A percentile compares a stretch with the other conserved stretches of the same genome.
Conservation (phyloP, 2,888 invertebrate species). For the Tyria jacobaeae region DNA sequence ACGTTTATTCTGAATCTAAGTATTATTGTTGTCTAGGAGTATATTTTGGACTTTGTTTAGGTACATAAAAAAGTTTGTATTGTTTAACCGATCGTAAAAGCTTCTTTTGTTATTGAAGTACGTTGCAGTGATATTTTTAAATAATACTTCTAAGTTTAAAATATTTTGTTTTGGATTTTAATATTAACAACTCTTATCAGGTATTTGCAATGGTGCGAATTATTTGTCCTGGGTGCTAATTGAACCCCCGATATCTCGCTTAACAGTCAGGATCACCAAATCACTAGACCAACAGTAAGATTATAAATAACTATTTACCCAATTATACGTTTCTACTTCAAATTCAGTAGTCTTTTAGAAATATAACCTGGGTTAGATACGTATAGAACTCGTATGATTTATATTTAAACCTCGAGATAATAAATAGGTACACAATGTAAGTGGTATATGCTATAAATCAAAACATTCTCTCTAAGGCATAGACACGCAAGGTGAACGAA, state of each 20-base stretch:
- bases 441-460: constrained; percentile 60
- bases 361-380: constrained; percentile 9
- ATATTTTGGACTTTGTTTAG: background rate
- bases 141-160: background rate
- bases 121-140: no score
- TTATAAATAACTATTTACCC: background rate
- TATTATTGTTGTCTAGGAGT: background rate
- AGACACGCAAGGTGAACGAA: constrained; percentile 54
- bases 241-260: no score
- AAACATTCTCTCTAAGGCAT: constrained; percentile 47
- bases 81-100: background rate
- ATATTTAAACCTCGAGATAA: constrained; percentile 43
- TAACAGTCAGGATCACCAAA: no score
- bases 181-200: background rate
- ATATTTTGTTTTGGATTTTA: background rate
- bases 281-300: no score
- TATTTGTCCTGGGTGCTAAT: no score
- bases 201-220: no score
- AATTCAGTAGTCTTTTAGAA: background rate
- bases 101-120: background rate
- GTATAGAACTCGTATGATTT: constrained; percentile 39
- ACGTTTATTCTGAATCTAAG: background rate
- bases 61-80: background rate
- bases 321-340: background rate
- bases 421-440: constrained; percentile 57